Percentiles rank a stretch among this genome's conserved stretches.
Evolutionary conservation across 2,888 invertebrate genomes (phyloP).

Genomic region (Melipona bicolor): DNA sequence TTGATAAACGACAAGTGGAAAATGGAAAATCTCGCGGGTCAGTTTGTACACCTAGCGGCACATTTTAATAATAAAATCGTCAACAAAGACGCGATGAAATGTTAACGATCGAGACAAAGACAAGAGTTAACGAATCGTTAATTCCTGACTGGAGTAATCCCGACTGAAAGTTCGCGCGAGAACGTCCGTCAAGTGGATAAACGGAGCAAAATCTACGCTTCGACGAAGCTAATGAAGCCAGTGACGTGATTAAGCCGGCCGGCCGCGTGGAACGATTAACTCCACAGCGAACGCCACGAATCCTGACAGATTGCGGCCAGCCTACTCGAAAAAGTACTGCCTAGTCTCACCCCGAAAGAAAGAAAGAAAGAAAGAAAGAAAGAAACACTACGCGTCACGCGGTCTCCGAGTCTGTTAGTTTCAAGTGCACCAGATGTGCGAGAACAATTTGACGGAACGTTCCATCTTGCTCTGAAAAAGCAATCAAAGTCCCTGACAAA

Average conservation of each 20-base stretch:
- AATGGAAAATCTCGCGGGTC: no score
- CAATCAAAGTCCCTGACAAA: background rate
- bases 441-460: conserved; percentile 8
- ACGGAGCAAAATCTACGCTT: background rate
- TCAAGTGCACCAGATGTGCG: conserved; percentile 38
- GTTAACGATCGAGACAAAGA: background rate
- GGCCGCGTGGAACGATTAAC: conserved; percentile 22
- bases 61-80: background rate
- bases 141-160: background rate
- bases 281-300: background rate
- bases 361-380: background rate
- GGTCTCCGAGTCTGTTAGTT: conserved; percentile 1
- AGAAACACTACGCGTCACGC: background rate
- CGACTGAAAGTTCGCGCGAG: background rate
- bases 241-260: conserved; percentile 9
- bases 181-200: background rate
- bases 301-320: conserved; percentile 37
- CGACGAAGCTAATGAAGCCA: conserved; percentile 16
- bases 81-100: background rate
- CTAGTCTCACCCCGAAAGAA: background rate
- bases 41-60: no score
- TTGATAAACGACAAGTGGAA: no score
- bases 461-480: background rate
- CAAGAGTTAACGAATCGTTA: background rate
- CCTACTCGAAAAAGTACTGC: conserved; percentile 16